phyloP scores from a whole-genome alignment of 2,113 vertebrate species.

The Gobiocypris rarus region DNA sequence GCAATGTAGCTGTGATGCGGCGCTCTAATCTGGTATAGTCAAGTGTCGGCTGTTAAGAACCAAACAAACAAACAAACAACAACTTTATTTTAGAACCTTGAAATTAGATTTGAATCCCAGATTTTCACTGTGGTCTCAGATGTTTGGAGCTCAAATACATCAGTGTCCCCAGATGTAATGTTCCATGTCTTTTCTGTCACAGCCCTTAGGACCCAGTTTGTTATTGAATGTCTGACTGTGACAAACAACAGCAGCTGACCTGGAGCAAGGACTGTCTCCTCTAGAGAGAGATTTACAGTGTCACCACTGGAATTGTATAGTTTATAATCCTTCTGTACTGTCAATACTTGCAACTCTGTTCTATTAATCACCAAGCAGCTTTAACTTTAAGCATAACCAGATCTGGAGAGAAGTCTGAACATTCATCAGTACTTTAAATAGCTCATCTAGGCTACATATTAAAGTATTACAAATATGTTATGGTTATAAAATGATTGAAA shows the following conservation, averaged over 20 bases:
- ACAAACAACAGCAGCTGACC: conserved; percentile 22
- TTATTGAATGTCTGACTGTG: conserved; percentile 51
- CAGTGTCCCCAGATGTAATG: not conserved
- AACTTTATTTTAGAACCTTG: not conserved
- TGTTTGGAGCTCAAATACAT: not conserved
- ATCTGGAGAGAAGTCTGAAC: not conserved
- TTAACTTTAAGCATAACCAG: not conserved
- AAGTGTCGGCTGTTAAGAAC: no score
- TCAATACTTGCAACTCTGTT: conserved; percentile 35
- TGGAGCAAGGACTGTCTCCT: conserved; percentile 9
- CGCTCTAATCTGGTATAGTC: no score
- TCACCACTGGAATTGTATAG: conserved; percentile 23
- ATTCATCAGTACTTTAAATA: not conserved
- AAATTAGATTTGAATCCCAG: not conserved
- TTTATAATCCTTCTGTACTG: not conserved
- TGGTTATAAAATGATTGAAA: not conserved
- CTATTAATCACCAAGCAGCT: not conserved
- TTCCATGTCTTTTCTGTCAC: conserved; percentile 4
- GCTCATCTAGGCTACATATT: not conserved
- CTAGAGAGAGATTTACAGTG: conserved; percentile 37
- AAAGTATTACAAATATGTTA: not conserved
- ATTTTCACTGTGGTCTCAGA: not conserved
- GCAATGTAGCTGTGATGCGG: no score
- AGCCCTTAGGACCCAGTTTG: conserved; percentile 37
- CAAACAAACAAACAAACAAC: not conserved